Evolutionary conservation across 2,888 invertebrate genomes (phyloP).

Genomic region (Macrophya annulata): DNA sequence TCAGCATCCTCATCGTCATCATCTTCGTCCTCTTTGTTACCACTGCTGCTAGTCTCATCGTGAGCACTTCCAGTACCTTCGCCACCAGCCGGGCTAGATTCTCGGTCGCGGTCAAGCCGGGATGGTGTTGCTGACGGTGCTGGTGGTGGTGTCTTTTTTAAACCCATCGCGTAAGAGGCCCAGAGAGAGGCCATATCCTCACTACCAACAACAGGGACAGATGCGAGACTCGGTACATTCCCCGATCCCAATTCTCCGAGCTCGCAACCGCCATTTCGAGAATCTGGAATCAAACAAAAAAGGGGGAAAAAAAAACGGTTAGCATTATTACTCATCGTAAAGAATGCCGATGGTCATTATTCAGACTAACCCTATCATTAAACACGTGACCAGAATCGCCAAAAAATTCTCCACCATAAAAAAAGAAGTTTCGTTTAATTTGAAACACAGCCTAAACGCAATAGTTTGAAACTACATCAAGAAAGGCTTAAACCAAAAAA

Average conservation of each 20-base stretch:
- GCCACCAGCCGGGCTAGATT: conserved; percentile 85
- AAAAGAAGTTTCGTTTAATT: too few relatives aligned
- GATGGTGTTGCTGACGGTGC: conserved; percentile 76
- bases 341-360: background rate
- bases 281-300: conserved; percentile 68
- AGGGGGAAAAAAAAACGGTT: background rate
- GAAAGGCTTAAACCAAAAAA: too few relatives aligned
- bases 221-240: conserved; percentile 80
- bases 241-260: conserved; percentile 74
- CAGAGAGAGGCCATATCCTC: conserved; percentile 92
- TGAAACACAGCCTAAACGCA: too few relatives aligned
- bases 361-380: too few relatives aligned
- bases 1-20: conserved; percentile 96
- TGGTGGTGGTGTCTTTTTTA: conserved; percentile 82
- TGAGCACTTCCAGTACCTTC: conserved; percentile 86
- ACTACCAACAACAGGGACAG: conserved; percentile 80
- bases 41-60: conserved; percentile 94
- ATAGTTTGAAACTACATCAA: too few relatives aligned
- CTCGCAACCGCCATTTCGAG: conserved; percentile 77
- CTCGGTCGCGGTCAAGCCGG: conserved; percentile 80
- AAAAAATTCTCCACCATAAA: too few relatives aligned
- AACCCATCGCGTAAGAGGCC: conserved; percentile 91
- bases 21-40: conserved; percentile 92
- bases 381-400: too few relatives aligned
- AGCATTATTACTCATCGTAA: background rate